phyloP scores from a whole-genome alignment of 2,888 invertebrate genomes.

The Caenorhabditis doughertyi region DNA sequence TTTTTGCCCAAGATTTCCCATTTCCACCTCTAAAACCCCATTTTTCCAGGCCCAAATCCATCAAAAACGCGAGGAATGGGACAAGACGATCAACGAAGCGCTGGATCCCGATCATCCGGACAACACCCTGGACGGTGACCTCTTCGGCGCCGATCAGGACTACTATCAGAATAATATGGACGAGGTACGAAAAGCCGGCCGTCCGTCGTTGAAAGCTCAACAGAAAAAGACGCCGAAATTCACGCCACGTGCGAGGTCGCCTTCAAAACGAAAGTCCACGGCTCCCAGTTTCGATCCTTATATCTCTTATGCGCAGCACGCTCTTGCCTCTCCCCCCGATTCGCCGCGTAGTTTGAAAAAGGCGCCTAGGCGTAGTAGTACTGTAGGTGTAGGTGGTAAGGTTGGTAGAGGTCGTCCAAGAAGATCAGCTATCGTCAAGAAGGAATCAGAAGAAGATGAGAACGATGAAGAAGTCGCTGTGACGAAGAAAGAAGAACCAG shows the following conservation, averaged over 20 bases:
- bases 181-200: conserved; percentile 69
- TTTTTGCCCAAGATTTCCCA: neutral
- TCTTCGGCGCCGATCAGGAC: conserved; percentile 4
- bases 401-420: conserved; percentile 2
- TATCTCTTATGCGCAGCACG: conserved; percentile 50
- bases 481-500: neutral
- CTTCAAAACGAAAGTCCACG: conserved; percentile 52
- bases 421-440: too few species aligned
- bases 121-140: neutral
- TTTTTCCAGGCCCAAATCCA: conserved; percentile 72
- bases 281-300: conserved; percentile 47
- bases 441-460: too few species aligned
- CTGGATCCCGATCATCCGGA: conserved; percentile 40
- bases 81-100: conserved; percentile 65
- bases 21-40: neutral
- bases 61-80: conserved; percentile 76
- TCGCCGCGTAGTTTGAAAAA: conserved; percentile 42
- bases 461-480: too few species aligned
- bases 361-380: neutral
- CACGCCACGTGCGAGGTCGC: conserved; percentile 37
- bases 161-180: conserved; percentile 65
- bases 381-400: conserved; percentile 4
- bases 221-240: conserved; percentile 5
- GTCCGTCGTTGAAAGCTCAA: neutral
- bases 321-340: conserved; percentile 52